A percentile compares a stretch with the other conserved stretches of the same genome.
These are phyloP conservation scores for Eulithis testata DNA, from an alignment of 2,888 invertebrate species.

Conservation along the genomic window DNA sequence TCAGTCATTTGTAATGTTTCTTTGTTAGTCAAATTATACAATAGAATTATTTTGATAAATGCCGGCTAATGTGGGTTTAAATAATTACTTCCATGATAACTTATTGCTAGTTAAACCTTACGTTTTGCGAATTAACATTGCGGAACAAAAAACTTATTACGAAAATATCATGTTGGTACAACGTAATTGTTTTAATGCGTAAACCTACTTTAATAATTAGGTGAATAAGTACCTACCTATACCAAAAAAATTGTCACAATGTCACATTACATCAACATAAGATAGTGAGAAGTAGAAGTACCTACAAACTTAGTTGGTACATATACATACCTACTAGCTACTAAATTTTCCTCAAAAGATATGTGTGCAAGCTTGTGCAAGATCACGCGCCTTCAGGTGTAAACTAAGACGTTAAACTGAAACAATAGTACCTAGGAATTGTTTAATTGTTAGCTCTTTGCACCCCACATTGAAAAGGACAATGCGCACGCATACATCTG, in stretches of 20 bases:
- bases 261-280: too few relatives aligned
- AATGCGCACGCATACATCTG: conserved; percentile 68
- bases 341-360: too few relatives aligned
- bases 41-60: conserved; percentile 33
- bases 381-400: conserved; percentile 55
- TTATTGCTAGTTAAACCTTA: conserved; percentile 33
- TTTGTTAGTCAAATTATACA: conserved; percentile 44
- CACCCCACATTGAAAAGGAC: conserved; percentile 63
- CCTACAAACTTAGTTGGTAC: too few relatives aligned
- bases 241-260: too few relatives aligned
- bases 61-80: conserved; percentile 55
- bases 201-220: too few relatives aligned
- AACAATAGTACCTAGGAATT: conserved; percentile 62
- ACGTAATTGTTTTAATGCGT: background rate
- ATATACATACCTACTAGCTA: too few relatives aligned
- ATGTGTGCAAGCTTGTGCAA: conserved; percentile 51
- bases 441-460: conserved; percentile 69
- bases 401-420: conserved; percentile 49
- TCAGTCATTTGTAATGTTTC: conserved; percentile 32
- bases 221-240: too few relatives aligned
- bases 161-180: background rate
- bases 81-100: conserved; percentile 52
- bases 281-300: too few relatives aligned
- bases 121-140: conserved; percentile 33
- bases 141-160: conserved; percentile 5